A percentile compares a stretch with the other conserved stretches of the same genome.
phyloP scores from a whole-genome alignment of 2,888 invertebrate genomes.

The Agapetus fuscipes region DNA sequence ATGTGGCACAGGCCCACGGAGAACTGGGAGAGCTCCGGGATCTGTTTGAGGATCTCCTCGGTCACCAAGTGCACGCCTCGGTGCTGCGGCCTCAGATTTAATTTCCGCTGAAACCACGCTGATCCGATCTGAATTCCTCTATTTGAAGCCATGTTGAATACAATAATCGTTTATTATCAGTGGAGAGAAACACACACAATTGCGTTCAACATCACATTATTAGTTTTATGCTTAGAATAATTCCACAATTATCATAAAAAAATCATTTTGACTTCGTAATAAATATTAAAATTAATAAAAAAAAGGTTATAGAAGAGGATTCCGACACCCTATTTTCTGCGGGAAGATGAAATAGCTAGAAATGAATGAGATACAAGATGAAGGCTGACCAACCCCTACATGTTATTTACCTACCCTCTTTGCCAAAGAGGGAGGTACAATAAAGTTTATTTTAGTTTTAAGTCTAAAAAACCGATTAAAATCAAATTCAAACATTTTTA shows the following conservation, averaged over 20 bases:
- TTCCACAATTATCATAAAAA: conserved; percentile 62
- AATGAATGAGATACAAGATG: conserved; percentile 42
- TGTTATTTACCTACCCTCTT: too few relatives aligned
- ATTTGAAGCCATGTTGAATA: conserved; percentile 66
- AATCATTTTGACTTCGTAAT: conserved; percentile 51
- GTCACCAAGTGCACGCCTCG: conserved; percentile 95
- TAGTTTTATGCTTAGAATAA: conserved; percentile 45
- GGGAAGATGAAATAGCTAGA: conserved; percentile 45
- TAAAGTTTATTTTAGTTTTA: too few relatives aligned
- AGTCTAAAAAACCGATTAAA: too few relatives aligned
- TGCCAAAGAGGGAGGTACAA: too few relatives aligned
- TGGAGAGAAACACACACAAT: conserved; percentile 43
- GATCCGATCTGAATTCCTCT: conserved; percentile 90
- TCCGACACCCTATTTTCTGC: conserved; percentile 51
- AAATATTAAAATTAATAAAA: conserved; percentile 45
- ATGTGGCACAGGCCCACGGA: conserved; percentile 93
- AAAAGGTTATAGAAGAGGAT: conserved; percentile 44
- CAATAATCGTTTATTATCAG: conserved; percentile 17
- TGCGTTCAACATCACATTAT: conserved; percentile 48
- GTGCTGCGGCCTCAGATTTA: conserved; percentile 91
- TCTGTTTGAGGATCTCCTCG: conserved; percentile 90
- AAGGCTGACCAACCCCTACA: too few relatives aligned
- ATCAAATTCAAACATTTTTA: too few relatives aligned
- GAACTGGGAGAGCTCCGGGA: conserved; percentile 90
- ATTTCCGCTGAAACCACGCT: conserved; percentile 97